Conservation (phyloP, 2,888 invertebrate species). For the Chorisops tibialis region DNA sequence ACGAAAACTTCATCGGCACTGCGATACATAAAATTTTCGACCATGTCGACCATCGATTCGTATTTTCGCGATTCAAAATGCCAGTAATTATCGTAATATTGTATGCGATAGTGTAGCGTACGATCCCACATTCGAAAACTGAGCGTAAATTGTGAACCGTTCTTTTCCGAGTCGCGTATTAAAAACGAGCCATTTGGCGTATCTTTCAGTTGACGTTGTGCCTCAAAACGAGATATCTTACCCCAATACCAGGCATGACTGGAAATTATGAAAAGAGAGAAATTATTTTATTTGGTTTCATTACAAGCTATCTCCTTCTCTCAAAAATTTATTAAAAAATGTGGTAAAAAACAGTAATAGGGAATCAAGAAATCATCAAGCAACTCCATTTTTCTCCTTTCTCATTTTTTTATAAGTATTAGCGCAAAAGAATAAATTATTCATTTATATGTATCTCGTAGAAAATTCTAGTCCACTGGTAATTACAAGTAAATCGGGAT, state of each 20-base stretch:
- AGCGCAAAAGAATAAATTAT: too few species aligned
- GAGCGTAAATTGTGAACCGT: constrained; percentile 66
- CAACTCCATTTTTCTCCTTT: too few species aligned
- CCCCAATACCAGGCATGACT: constrained; percentile 79
- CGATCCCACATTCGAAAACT: constrained; percentile 68
- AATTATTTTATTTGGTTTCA: too few species aligned
- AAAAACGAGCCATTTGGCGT: constrained; percentile 74
- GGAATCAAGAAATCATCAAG: too few species aligned
- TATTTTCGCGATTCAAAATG: constrained; percentile 49
- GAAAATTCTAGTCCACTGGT: too few species aligned
- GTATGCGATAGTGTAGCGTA: constrained; percentile 71
- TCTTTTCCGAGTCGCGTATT: constrained; percentile 73
- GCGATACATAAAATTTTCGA: constrained; percentile 68
- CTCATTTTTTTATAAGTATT: too few species aligned
- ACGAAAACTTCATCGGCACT: constrained; percentile 66
- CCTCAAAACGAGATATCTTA: constrained; percentile 67
- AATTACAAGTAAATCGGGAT: too few species aligned
- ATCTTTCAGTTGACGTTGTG: constrained; percentile 64
- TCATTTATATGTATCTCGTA: too few species aligned
- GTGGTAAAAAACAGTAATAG: too few species aligned
- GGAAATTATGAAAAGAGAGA: constrained; percentile 25
- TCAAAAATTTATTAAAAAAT: too few species aligned
- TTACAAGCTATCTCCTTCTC: too few species aligned
- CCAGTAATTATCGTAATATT: constrained; percentile 59
- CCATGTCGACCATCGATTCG: constrained; percentile 65